Base-by-base conservation (phyloP, 2,888 invertebrate species). In the Atethmia centrago region DNA sequence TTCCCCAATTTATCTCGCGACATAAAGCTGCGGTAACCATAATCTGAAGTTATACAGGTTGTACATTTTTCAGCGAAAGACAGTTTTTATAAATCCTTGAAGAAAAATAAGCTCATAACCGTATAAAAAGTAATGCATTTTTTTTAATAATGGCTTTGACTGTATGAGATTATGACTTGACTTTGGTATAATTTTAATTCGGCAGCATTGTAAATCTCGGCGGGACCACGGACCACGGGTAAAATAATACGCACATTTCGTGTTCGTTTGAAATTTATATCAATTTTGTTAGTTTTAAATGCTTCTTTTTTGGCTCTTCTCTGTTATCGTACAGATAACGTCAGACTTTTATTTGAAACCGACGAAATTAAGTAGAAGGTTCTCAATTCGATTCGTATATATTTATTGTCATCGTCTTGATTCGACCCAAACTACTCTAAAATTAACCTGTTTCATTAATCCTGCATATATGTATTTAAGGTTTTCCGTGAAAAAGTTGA, bases 401-500 rank as follows among this genome's bases (percentile, higher is more conserved):
- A 21, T 47, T 40, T 74, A 25, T 56, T 31, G 47, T 47, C 40
- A 55, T n/a, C 19, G 16, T 14, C 14, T 51, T 12, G 10, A 45
- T 36, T 59, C 16, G 14, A 51, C 31, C 2, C 1, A 16, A 45
- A 31, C 14, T 40, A 31, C 19, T 63, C 16, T 16, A 63, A 64
- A 40, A 40, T 36, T 8, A 59, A 58, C 19, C 31, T 45, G 62
- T 14, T 62, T 47, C 25, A 45, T 28, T 9, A 58, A 40, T 51
- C 51, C 12, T 21, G 28, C 16, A 28, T 28, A 31, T 40, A 21
- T 36, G 5, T 40, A 47, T 49, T 55, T 42, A 25, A n/a, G 51
- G 7, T 21, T 53, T 81, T 36, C n/a, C 16, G 59, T 7, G 28
- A 53, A 49, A 65, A 65, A 51, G 31, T 61, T 82, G 82, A 82